These are phyloP conservation scores for Onychorhynchus coronatus DNA, from an alignment of 2,113 vertebrate genomes.

Conservation along the genomic window DNA sequence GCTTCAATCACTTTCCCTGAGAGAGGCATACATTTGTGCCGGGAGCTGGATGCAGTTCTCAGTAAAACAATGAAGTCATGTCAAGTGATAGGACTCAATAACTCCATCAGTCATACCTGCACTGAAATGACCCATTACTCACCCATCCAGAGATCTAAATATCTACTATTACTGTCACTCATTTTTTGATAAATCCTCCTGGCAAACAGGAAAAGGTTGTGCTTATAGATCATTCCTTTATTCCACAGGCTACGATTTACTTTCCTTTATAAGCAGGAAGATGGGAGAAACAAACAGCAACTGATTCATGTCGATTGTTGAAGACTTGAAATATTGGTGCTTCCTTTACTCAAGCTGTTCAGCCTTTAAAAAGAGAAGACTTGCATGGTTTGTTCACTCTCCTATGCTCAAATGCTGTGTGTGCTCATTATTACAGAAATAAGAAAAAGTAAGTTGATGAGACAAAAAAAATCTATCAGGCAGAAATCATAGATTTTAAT, in stretches of 20 bases:
- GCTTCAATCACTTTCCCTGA: neutral
- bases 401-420: neutral
- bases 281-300: neutral
- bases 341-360: neutral
- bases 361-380: neutral
- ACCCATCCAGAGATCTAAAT: neutral
- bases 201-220: neutral
- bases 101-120: neutral
- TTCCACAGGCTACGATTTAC: neutral
- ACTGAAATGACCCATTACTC: neutral
- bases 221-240: neutral
- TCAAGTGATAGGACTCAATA: neutral
- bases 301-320: neutral
- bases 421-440: neutral
- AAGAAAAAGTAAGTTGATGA: neutral
- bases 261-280: neutral
- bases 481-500: neutral
- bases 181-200: neutral
- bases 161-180: neutral
- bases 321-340: neutral
- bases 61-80: neutral
- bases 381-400: neutral
- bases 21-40: neutral
- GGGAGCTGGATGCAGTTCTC: neutral
- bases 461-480: neutral